These are phyloP conservation scores for Meta bourneti DNA, from an alignment of 2,888 invertebrate species.

Conservation along the genomic window DNA sequence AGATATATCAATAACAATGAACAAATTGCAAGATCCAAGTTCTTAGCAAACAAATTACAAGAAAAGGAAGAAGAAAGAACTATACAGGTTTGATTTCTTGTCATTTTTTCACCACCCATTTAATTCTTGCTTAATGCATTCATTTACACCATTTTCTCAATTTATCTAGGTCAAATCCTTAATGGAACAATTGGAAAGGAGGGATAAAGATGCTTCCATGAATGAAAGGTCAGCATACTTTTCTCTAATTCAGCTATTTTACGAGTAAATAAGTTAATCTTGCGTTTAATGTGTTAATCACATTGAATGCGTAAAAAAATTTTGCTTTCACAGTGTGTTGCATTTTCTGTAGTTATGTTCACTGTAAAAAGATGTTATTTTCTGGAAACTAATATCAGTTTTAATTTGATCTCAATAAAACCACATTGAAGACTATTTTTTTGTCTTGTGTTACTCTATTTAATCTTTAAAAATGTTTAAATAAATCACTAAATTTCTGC, in stretches of 20 bases:
- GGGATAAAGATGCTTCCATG: conserved; percentile 27
- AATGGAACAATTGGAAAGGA: conserved; percentile 55
- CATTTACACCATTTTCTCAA: neutral
- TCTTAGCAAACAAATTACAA: conserved; percentile 50
- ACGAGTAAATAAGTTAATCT: conserved; percentile 6
- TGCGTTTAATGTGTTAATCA: neutral
- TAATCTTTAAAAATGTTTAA: no score
- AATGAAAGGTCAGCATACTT: conserved; percentile 34
- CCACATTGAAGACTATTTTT: no score
- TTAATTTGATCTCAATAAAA: no score
- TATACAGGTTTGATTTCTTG: conserved; percentile 30
- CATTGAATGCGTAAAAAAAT: no score
- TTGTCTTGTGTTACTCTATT: no score
- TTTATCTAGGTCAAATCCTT: conserved; percentile 45
- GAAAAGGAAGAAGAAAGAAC: conserved; percentile 50
- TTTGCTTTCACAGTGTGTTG: neutral
- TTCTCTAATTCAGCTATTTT: neutral
- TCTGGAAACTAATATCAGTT: no score
- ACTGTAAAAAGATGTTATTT: no score
- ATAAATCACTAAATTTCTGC: no score
- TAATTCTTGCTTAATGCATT: neutral
- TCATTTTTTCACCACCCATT: neutral
- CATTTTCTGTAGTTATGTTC: no score
- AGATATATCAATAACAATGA: conserved; percentile 54
- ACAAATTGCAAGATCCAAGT: conserved; percentile 43